Evolutionary conservation across 2,888 invertebrate species (phyloP), one percentile per base, ranked within the genome.

Genomic region (Agonum fuliginosum): DNA sequence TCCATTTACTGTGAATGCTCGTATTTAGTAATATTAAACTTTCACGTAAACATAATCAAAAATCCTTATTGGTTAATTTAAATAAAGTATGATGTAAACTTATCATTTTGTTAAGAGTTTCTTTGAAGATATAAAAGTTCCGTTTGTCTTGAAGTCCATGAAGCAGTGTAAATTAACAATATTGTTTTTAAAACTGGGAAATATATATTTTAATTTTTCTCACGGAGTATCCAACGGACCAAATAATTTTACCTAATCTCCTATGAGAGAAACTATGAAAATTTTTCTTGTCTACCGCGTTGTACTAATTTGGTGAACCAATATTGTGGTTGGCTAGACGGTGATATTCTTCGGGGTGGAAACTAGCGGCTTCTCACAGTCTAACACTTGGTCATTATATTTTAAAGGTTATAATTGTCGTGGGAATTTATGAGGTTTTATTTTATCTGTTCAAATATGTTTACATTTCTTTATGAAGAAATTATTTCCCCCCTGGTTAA

Each of bases 361-460:
- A 24, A 20, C 62, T 67, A 51, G 0, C 5, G 10, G 8, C 20
- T 48, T 48, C 48, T 75, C 75, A 75, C 75, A 65, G 65, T 75
- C 75, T 75, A 67, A 75, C 43, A 48, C 20, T 14, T 14, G 34
- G 79, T 80, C 80, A 80, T 80, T 79, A 80, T 80, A 20, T 80
- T 79, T 78, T 80, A 79, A 80, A 80, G 78, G 80, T 78, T 80
- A 80, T 80, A 80, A 80, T 80, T 80, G 78, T 79, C 80, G 80
- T 80, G 80, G 78, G 80, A 80, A 79, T 80, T 78, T 77, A 79
- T 80, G 78, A 69, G 69, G 78, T 80, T 79, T 78, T 67, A 73
- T 73, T 73, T 73, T 62, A 73, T 73, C 62, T 73, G 58, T 58
- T 62, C 58, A 73, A 73, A 73, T 67, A 65, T 75, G 75, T 75